Evolutionary conservation across 2,797 vertebrate species (phyloP), one percentile per base, ranked within the genome.

Genomic region (Eupleurogrammus muticus): DNA sequence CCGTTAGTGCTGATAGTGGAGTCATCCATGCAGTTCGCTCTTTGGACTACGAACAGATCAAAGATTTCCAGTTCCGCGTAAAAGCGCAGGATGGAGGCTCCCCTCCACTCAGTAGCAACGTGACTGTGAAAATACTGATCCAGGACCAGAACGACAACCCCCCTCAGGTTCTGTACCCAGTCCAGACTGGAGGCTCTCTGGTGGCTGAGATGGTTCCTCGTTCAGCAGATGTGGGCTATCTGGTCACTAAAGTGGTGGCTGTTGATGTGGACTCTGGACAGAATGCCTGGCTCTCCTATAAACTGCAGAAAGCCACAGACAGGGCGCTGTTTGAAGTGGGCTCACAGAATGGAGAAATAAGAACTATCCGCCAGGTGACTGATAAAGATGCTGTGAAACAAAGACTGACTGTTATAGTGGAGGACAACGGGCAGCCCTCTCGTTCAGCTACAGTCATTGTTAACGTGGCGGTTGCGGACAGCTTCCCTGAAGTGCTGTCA

Each of bases 201-300:
- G 85, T 94, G 8, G 91, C 92, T 77, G 94, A 95, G 36, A 91
- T 95, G 86, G 91, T 95, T 0, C 94, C 94, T 57, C 93, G 91
- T 28, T 91, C 92, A 2, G 90, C 94, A 80, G 94, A 95, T 42
- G 82, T 93, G 2, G 94, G 93, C 16, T 95, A 94, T 65, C 80
- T 95, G 69, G 94, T 89, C 46, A 94, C 93, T 14, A 95, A 95
- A 74, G 94, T 95, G 70, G 92, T 94, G 76, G 94, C 93, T 9
- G 92, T 94, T 50, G 90, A 81, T 85, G 87, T 87, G 78, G 94
- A 95, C 85, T 94, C 93, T 3, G 95, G 94, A 72, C 93, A 94
- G 82, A 95, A 95, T 51, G 92, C 93, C 69, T 94, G 90, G 92
- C 91, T 94, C 53, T 93, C 90, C 23, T 95, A 87, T 75, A 85